Conservation (phyloP, 2,888 invertebrate species). For the Tyria jacobaeae region DNA sequence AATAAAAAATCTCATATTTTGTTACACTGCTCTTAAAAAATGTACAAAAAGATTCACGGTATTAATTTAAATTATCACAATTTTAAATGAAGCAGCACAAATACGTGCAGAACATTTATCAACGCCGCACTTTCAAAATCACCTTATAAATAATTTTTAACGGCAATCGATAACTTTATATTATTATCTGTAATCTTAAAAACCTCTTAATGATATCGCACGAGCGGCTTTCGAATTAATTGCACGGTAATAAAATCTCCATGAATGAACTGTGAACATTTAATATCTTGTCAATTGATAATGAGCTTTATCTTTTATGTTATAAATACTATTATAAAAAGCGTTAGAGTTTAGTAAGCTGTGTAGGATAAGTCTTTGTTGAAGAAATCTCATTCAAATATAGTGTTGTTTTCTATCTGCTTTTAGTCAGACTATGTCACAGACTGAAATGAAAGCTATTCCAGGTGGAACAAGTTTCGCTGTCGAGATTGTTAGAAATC, state of each 20-base stretch:
- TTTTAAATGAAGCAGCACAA: neutral
- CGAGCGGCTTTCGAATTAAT: slow-evolving; percentile 44
- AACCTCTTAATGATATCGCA: slow-evolving; percentile 43
- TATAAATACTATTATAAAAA: neutral
- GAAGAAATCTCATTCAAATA: neutral
- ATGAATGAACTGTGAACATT: slow-evolving; percentile 28
- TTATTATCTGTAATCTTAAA: slow-evolving; percentile 39
- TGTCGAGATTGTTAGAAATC: no score
- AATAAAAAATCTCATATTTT: no score
- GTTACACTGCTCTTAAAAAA: no score
- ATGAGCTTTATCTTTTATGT: slow-evolving; percentile 1
- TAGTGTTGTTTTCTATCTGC: neutral
- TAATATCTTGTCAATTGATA: neutral
- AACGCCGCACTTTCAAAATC: slow-evolving; percentile 9
- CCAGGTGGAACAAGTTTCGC: no score
- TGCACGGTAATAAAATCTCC: slow-evolving; percentile 28
- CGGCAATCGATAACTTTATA: slow-evolving; percentile 13
- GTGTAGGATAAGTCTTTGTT: neutral
- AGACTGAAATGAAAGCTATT: neutral
- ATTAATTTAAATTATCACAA: neutral
- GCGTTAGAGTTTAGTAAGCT: neutral
- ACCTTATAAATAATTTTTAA: slow-evolving; percentile 15
- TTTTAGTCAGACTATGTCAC: neutral
- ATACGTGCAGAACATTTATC: slow-evolving; percentile 9
- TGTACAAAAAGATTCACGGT: neutral